Evolutionary conservation across 2,797 vertebrate species (phyloP).

Genomic region (Centroberyx gerrardi): DNA sequence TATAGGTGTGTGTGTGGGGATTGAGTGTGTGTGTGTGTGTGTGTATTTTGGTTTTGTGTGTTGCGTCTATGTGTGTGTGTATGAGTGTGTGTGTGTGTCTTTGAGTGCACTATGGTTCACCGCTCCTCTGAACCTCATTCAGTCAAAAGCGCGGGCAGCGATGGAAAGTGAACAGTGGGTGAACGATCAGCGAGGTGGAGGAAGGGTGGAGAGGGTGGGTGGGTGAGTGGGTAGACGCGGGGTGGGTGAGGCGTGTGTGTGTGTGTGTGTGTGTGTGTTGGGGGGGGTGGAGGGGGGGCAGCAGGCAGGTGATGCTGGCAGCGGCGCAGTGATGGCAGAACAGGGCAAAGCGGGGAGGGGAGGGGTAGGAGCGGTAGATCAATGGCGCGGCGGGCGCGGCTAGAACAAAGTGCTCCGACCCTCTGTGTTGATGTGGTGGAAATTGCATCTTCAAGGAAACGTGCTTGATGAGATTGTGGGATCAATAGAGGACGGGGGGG

Average conservation of each 20-base stretch:
- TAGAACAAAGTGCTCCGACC: constrained; percentile 82
- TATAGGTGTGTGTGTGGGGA: background rate
- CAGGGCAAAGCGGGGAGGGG: constrained; percentile 36
- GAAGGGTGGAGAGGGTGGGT: constrained; percentile 21
- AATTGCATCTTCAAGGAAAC: constrained; percentile 89
- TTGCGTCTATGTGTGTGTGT: background rate
- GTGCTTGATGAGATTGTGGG: constrained; percentile 84
- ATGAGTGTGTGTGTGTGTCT: constrained; percentile 13
- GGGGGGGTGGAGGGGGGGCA: constrained; percentile 13
- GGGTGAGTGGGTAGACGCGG: background rate
- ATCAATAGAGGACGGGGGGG: constrained; percentile 81
- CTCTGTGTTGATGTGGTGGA: constrained; percentile 81
- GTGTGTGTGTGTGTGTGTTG: constrained; percentile 16
- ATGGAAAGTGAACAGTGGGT: constrained; percentile 58
- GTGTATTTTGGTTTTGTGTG: background rate
- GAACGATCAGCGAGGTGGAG: constrained; percentile 24
- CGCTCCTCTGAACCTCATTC: constrained; percentile 57
- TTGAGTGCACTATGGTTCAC: constrained; percentile 50
- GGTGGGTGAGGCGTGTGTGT: constrained; percentile 34
- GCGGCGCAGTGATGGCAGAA: constrained; percentile 42
- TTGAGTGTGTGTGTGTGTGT: background rate
- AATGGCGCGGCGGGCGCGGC: constrained; percentile 71
- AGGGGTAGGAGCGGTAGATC: constrained; percentile 70
- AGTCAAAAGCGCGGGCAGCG: constrained; percentile 42
- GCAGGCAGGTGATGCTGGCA: constrained; percentile 50